Percentiles rank a stretch among this genome's conserved stretches.
Conservation (phyloP, 2,113 vertebrate species). For the Mungos mungo region DNA sequence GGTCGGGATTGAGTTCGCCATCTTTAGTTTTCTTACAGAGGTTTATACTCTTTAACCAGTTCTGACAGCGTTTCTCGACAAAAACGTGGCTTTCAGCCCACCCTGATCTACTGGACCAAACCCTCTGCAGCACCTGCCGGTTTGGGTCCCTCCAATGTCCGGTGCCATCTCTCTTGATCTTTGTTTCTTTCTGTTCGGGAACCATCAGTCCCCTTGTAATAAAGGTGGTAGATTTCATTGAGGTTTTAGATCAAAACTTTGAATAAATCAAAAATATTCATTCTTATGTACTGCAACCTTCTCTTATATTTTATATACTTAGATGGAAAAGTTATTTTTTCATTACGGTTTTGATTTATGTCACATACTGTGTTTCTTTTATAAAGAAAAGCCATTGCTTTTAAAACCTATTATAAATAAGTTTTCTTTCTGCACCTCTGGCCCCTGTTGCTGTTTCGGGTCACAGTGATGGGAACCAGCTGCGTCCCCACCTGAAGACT, state of each 20-base stretch:
- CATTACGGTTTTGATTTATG: constrained; percentile 59
- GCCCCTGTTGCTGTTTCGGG: constrained; percentile 24
- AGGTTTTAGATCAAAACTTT: constrained; percentile 77
- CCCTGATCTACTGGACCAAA: constrained; percentile 68
- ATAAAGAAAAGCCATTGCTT: constrained; percentile 52
- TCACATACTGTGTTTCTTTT: constrained; percentile 68
- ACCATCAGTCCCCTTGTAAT: constrained; percentile 75
- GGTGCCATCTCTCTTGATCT: constrained; percentile 70
- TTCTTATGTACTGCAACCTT: constrained; percentile 71
- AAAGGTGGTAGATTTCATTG: constrained; percentile 75
- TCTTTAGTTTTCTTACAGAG: constrained; percentile 76
- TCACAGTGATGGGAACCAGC: constrained; percentile 39
- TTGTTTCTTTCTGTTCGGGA: constrained; percentile 73
- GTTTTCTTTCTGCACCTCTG: constrained; percentile 33
- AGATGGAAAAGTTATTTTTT: constrained; percentile 63
- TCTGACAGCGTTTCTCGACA: constrained; percentile 72
- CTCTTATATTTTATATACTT: constrained; percentile 71
- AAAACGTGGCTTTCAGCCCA: constrained; percentile 65
- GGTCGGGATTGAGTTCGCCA: constrained; percentile 77
- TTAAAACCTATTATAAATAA: constrained; percentile 58
- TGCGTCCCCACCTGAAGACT: neutral
- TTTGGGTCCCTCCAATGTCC: constrained; percentile 67
- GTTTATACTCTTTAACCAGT: constrained; percentile 76
- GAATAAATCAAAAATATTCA: constrained; percentile 79
- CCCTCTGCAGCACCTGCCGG: constrained; percentile 71